Conservation (phyloP, 2,113 vertebrate species). For the Nothobranchius kuhntae region DNA sequence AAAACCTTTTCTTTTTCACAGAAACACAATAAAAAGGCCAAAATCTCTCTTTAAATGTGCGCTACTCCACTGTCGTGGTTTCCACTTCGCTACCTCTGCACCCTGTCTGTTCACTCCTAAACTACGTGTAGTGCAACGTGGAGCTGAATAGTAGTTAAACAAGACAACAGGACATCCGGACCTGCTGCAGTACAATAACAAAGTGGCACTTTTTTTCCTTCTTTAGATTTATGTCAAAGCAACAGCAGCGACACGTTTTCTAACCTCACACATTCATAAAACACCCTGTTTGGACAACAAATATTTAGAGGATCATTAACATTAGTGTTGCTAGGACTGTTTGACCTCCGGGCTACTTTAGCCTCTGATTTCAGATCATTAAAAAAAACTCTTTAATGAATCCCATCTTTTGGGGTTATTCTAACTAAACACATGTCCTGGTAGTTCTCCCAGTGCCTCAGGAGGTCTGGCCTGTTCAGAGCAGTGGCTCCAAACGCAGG, state of each 20-base stretch:
- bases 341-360: slow-evolving; percentile 26
- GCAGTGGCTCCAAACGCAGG: too few species aligned
- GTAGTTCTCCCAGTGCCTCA: too few species aligned
- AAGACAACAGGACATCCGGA: slow-evolving; percentile 24
- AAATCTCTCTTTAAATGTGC: slow-evolving; percentile 8
- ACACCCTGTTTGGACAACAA: slow-evolving; percentile 35
- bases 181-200: slow-evolving; percentile 20
- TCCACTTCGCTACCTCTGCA: slow-evolving; percentile 40
- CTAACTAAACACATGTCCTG: not conserved
- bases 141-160: slow-evolving; percentile 33
- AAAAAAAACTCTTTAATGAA: not conserved
- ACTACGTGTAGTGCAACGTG: slow-evolving; percentile 62
- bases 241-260: slow-evolving; percentile 20
- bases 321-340: slow-evolving; percentile 22
- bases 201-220: slow-evolving; percentile 23
- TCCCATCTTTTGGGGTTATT: not conserved
- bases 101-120: slow-evolving; percentile 48
- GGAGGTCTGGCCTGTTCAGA: too few species aligned
- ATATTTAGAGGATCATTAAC: slow-evolving; percentile 3
- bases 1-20: too few species aligned
- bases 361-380: slow-evolving; percentile 3
- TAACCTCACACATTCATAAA: slow-evolving; percentile 21
- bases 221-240: slow-evolving; percentile 25
- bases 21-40: not conserved
- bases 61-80: slow-evolving; percentile 4